phyloP scores from a whole-genome alignment of 2,797 vertebrate genomes.

The Coccyzus lansbergi region DNA sequence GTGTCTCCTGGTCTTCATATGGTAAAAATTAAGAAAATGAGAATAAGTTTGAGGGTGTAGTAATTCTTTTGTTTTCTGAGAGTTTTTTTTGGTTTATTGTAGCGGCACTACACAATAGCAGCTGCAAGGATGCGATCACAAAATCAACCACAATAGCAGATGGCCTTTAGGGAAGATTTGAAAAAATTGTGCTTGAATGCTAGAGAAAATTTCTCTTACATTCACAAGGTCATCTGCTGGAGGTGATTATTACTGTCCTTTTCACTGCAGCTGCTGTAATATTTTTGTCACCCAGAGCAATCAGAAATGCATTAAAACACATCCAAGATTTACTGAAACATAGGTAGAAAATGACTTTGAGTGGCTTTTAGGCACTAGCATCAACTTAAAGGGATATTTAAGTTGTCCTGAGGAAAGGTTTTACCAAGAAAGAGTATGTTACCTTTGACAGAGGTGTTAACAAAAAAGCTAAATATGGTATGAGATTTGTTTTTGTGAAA shows the following conservation, averaged over 20 bases:
- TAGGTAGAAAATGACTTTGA: not conserved
- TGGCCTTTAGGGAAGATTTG: not conserved
- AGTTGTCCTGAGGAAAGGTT: not conserved
- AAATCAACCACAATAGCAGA: not conserved
- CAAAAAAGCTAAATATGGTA: not conserved
- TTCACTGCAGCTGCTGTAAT: not conserved
- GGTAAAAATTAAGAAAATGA: not conserved
- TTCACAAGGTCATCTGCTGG: not conserved
- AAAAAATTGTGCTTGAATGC: not conserved
- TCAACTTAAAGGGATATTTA: not conserved
- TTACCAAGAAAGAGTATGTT: not conserved
- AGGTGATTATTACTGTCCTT: not conserved
- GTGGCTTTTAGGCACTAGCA: not conserved
- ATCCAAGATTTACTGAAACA: not conserved
- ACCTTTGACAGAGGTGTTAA: not conserved
- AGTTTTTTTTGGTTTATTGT: not conserved
- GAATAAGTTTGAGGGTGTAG: not conserved
- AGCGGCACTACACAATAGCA: not conserved
- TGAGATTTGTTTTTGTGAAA: not conserved
- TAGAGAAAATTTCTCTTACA: not conserved
- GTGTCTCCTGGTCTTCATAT: not conserved
- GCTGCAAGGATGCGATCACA: not conserved
- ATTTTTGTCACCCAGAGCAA: not conserved
- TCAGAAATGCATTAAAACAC: slow-evolving; percentile 1
- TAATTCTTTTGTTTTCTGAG: not conserved